Percentiles rank a stretch among this genome's conserved stretches.
Evolutionary conservation across 1,140 invertebrate genomes (phyloP).

Genomic region (Antheraea mylitta): DNA sequence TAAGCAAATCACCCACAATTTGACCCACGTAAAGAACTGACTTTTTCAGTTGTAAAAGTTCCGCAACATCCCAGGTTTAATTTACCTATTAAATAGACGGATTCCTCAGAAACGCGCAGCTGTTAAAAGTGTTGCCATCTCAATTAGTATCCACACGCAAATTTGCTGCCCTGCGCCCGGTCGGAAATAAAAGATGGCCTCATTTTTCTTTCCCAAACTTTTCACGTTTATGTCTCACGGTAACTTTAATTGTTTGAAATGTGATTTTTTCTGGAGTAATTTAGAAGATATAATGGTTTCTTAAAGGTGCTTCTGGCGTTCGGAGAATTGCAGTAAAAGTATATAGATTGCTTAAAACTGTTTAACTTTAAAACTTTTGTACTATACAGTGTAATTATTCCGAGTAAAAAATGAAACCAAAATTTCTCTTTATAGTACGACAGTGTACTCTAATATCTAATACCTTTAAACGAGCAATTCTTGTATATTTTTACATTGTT

Average conservation of each 20-base stretch:
- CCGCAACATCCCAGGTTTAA: slow-evolving; percentile 9
- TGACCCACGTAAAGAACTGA: neutral
- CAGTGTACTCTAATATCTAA: too few species aligned
- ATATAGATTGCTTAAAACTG: neutral
- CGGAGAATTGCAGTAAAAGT: neutral
- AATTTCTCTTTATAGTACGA: too few species aligned
- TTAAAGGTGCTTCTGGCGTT: neutral
- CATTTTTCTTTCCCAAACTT: slow-evolving; percentile 21
- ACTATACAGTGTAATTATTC: neutral
- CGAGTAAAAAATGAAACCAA: too few species aligned
- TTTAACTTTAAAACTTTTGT: neutral
- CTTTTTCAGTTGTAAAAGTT: slow-evolving; percentile 7
- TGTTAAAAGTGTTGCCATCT: slow-evolving; percentile 21
- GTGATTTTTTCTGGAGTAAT: slow-evolving; percentile 14
- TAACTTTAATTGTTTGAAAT: slow-evolving; percentile 21
- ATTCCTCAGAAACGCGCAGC: slow-evolving; percentile 12
- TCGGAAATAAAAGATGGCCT: slow-evolving; percentile 17
- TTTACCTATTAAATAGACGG: slow-evolving; percentile 14
- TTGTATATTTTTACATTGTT: too few species aligned
- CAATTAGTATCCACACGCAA: slow-evolving; percentile 19
- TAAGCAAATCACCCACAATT: neutral
- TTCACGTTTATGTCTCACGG: slow-evolving; percentile 4
- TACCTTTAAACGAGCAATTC: too few species aligned
- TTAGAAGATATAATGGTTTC: neutral
- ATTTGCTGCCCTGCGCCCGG: slow-evolving; percentile 4